phyloP scores from a whole-genome alignment of 2,113 vertebrate species.

The Elanus axillaris region DNA sequence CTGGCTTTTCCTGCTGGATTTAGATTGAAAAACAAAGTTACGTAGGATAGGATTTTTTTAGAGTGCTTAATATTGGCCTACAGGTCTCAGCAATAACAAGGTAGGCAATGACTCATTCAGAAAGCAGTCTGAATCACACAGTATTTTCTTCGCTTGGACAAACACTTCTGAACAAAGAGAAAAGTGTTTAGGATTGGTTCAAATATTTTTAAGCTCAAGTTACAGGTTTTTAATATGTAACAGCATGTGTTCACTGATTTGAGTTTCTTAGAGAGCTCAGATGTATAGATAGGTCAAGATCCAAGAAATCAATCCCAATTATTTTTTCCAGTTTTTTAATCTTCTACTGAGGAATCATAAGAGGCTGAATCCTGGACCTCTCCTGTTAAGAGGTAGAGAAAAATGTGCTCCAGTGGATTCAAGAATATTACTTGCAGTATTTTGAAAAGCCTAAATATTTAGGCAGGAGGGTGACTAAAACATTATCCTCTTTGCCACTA shows the following conservation, averaged over 20 bases:
- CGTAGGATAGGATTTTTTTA: not conserved
- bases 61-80: not conserved
- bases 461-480: not conserved
- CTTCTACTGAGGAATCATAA: not conserved
- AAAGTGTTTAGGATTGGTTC: not conserved
- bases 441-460: not conserved
- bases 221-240: conserved; percentile 25
- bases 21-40: conserved; percentile 20
- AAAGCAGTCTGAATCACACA: not conserved
- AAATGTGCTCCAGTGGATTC: not conserved
- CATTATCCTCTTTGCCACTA: not conserved
- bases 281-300: not conserved
- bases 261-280: conserved; percentile 1
- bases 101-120: not conserved
- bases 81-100: not conserved
- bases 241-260: not conserved
- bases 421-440: not conserved
- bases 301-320: not conserved
- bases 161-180: not conserved
- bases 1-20: conserved; percentile 43
- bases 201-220: conserved; percentile 26
- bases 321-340: not conserved
- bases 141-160: not conserved
- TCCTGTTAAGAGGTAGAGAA: not conserved
- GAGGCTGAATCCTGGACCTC: not conserved